Percentiles rank a stretch among this genome's conserved stretches.
These are phyloP conservation scores for Chironomus riparius DNA, from an alignment of 2,888 invertebrate species.

Conservation along the genomic window DNA sequence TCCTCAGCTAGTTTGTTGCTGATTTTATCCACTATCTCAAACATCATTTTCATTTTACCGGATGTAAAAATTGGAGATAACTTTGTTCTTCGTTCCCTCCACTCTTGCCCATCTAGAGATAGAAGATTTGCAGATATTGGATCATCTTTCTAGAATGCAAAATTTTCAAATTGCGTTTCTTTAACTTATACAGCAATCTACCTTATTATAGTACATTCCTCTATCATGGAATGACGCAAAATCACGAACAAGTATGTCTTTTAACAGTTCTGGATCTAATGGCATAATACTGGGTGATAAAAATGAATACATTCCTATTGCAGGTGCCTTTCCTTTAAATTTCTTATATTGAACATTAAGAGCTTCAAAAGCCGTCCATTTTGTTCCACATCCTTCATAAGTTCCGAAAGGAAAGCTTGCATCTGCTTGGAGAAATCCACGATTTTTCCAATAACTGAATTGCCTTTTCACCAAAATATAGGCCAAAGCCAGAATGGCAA, in stretches of 20 bases:
- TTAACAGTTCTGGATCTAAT: slow-evolving; percentile 37
- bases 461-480: background rate
- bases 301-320: slow-evolving; percentile 36
- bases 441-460: background rate
- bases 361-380: background rate
- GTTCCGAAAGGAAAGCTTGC: background rate
- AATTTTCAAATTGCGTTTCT: too few relatives aligned
- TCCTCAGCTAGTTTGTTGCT: slow-evolving; percentile 29
- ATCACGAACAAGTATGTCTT: slow-evolving; percentile 32
- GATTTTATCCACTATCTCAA: slow-evolving; percentile 33
- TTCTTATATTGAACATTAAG: background rate
- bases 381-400: background rate
- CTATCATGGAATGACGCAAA: slow-evolving; percentile 7
- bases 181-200: too few relatives aligned
- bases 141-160: too few relatives aligned
- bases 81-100: background rate
- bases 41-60: slow-evolving; percentile 33
- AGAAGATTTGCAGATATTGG: slow-evolving; percentile 22
- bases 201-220: slow-evolving; percentile 5
- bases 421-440: background rate
- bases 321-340: slow-evolving; percentile 31
- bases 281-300: slow-evolving; percentile 35
- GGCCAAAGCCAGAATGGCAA: background rate
- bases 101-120: slow-evolving; percentile 28
- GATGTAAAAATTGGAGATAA: slow-evolving; percentile 28